Evolutionary conservation across 2,113 vertebrate genomes (phyloP).

Genomic region (Kryptolebias marmoratus): DNA sequence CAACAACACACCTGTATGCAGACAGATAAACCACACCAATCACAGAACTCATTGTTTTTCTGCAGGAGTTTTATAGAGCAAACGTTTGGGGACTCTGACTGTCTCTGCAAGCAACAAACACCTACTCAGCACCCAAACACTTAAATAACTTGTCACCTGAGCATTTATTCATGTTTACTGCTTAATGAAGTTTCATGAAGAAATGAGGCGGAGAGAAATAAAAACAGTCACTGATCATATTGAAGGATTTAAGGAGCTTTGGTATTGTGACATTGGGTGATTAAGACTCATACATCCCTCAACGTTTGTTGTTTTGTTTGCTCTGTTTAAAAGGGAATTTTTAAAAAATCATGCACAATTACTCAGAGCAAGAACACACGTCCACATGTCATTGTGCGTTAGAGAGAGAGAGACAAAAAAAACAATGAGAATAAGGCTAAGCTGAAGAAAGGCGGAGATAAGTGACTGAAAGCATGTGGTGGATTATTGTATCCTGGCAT

Average conservation of each 20-base stretch:
- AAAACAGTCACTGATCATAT: conserved; percentile 16
- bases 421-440: not conserved
- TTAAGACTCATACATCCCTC: conserved; percentile 24
- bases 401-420: conserved; percentile 24
- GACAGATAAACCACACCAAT: not conserved
- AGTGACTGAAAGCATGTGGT: conserved; percentile 45
- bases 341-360: conserved; percentile 26
- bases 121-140: not conserved
- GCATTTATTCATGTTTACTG: conserved; percentile 2
- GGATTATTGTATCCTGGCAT: conserved; percentile 29
- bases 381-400: conserved; percentile 15
- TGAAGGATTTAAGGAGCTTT: conserved; percentile 31
- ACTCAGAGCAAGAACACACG: conserved; percentile 32
- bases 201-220: not conserved
- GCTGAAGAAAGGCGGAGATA: conserved; percentile 4
- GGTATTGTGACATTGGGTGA: conserved; percentile 29
- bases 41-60: not conserved
- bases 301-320: conserved; percentile 25
- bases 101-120: conserved; percentile 15
- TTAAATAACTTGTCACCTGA: conserved; percentile 13
- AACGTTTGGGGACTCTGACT: conserved; percentile 11
- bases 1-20: conserved; percentile 7
- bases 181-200: too few species aligned
- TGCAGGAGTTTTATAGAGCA: conserved; percentile 54
- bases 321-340: conserved; percentile 26